Evolutionary conservation across 2,888 invertebrate species (phyloP).

Genomic region (Cataglyphis altisquamis): DNA sequence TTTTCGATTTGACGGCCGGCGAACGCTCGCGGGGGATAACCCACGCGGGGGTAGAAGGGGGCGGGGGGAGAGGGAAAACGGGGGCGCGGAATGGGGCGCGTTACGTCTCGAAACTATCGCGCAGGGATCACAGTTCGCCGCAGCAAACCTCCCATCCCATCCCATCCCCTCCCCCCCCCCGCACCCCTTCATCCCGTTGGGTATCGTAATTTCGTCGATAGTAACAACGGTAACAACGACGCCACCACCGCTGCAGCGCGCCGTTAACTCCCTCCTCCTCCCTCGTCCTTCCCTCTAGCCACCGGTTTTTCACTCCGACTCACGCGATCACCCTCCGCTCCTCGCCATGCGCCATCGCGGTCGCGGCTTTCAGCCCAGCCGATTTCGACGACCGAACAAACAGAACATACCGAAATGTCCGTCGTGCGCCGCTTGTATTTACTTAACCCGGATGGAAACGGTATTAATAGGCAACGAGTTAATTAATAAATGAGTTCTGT

Average conservation of each 20-base stretch:
- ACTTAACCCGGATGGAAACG: conserved; percentile 14
- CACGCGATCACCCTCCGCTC: neutral
- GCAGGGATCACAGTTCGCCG: conserved; percentile 47
- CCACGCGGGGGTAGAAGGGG: too few species aligned
- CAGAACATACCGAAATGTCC: conserved; percentile 21
- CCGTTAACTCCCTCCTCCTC: neutral
- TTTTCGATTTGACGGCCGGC: conserved; percentile 15
- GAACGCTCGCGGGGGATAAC: neutral
- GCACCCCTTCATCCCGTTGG: neutral
- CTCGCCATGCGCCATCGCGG: conserved; percentile 24
- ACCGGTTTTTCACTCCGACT: conserved; percentile 21
- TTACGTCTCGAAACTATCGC: conserved; percentile 58
- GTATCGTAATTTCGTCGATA: conserved; percentile 51
- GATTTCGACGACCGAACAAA: conserved; percentile 21
- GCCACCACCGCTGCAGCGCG: conserved; percentile 13
- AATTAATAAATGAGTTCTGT: conserved; percentile 31
- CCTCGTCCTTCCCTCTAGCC: neutral
- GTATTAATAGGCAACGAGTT: conserved; percentile 18
- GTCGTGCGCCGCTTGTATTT: conserved; percentile 7
- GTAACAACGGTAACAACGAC: conserved; percentile 35
- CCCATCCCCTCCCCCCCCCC: neutral
- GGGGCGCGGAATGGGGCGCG: conserved; percentile 24
- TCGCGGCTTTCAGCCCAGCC: conserved; percentile 41
- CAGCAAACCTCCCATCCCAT: neutral
- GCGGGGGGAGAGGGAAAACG: too few species aligned